Evolutionary conservation across 2,797 vertebrate species (phyloP).

Genomic region (Percopsis omiscomaycus): DNA sequence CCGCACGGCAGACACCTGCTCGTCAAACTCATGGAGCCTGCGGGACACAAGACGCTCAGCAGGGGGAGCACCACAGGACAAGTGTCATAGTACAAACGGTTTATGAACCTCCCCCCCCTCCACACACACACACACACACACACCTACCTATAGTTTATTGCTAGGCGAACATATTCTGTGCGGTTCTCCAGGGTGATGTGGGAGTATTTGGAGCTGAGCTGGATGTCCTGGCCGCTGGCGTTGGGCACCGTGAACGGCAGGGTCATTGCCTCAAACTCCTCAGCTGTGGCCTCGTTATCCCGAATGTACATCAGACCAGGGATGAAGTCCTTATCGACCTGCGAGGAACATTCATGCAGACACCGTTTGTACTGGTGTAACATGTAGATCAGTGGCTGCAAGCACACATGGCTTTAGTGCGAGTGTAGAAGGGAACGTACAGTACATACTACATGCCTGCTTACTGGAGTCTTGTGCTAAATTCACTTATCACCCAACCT

Average conservation of each 20-base stretch:
- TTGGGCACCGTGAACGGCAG: slow-evolving; percentile 96
- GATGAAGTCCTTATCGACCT: slow-evolving; percentile 99
- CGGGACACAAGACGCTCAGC: neutral
- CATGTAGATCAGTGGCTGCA: neutral
- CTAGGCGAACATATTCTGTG: slow-evolving; percentile 92
- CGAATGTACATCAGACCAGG: slow-evolving; percentile 98
- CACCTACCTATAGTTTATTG: slow-evolving; percentile 93
- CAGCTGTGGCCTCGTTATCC: slow-evolving; percentile 94
- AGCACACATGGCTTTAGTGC: neutral
- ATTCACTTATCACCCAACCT: slow-evolving; percentile 62
- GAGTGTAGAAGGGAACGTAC: neutral
- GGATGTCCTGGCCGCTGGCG: slow-evolving; percentile 96
- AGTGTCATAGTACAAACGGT: neutral
- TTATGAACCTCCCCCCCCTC: too few species aligned
- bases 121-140: neutral
- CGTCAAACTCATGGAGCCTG: slow-evolving; percentile 97
- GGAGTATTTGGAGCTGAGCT: slow-evolving; percentile 93
- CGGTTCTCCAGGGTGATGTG: slow-evolving; percentile 96
- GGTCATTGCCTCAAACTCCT: slow-evolving; percentile 97
- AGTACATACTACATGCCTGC: neutral
- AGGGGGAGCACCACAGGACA: neutral
- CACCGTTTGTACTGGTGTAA: neutral
- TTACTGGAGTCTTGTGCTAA: slow-evolving; percentile 54
- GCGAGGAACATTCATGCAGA: neutral
- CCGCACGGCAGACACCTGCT: slow-evolving; percentile 94